Evolutionary conservation across 2,113 vertebrate genomes (phyloP), one percentile per base, ranked within the genome.

Genomic region (Rhynchopsitta pachyrhyncha): DNA sequence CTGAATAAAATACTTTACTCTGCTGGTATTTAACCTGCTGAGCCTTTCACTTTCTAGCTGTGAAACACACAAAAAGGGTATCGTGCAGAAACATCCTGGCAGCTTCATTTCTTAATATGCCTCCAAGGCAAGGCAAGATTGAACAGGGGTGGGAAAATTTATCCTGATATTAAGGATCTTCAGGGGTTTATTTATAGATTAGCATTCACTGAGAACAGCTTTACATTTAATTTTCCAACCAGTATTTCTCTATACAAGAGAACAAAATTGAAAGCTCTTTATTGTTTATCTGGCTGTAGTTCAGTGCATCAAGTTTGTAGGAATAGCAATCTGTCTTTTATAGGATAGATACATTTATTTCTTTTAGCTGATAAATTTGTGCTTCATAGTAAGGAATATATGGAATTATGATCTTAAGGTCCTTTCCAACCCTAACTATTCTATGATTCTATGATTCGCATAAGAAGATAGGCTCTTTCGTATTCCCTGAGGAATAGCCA

Each of bases 11-110:
- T 96, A 93, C 96, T 97, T 96, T 96, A 71, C 95, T 86, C 88
- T 96, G 94, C 96, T 94, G 92, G 95, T 96, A 96, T 96, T 97
- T 97, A 97, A 96, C 96, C 96, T 97, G 93, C 94, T 97, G 95
- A 94, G 93, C 93, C 95, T 97, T 97, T 96, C 95, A 94, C 96
- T 95, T 95, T 97, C 94, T 96, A 96, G 96, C 92, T 96, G 96
- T 95, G 94, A 95, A 95, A 88, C 88, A 94, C 82, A 95, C 90
- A 95, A 92, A 97, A 96, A 95, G 89, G 93, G 82, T 96, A 94
- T 94, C 22, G 0, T 71, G 81, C 88, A 96, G 93, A 96, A 96
- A 70, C 92, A 92, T 96, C 94, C 93, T 60, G 9, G 85, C 90
- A 94, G 82, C 86, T 88, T 81, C 89, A 73, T 92, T 96, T 94